These are phyloP conservation scores for Malurus melanocephalus DNA, from an alignment of 2,113 vertebrate species.

Conservation along the genomic window DNA sequence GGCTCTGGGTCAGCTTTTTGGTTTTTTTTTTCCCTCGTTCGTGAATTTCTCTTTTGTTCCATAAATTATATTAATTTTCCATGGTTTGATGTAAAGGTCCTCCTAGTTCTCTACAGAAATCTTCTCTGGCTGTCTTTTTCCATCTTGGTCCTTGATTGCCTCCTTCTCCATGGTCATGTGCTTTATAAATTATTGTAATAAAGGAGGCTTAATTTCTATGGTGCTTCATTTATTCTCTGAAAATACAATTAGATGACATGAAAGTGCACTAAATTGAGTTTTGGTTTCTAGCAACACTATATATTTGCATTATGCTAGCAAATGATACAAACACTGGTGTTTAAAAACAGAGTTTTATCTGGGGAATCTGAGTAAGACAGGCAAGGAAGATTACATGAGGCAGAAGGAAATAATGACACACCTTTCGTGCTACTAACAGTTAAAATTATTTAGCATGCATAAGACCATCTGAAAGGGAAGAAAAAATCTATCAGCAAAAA, in stretches of 20 bases:
- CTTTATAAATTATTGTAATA: neutral
- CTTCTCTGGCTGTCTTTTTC: neutral
- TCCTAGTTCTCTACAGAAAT: neutral
- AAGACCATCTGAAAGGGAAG: neutral
- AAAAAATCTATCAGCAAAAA: neutral
- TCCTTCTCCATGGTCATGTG: neutral
- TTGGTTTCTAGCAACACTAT: neutral
- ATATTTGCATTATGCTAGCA: neutral
- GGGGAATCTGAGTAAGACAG: neutral
- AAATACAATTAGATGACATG: neutral
- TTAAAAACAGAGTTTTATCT: neutral
- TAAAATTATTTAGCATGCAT: neutral
- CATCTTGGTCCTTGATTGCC: neutral
- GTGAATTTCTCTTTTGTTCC: neutral
- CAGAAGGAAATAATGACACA: neutral
- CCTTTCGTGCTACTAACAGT: neutral
- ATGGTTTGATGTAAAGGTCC: neutral
- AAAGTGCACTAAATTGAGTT: neutral
- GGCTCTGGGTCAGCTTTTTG: neutral
- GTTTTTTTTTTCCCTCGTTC: neutral
- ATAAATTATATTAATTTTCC: neutral
- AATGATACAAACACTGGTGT: neutral
- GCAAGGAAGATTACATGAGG: neutral
- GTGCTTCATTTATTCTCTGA: neutral
- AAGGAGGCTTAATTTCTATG: neutral